Percentiles rank a stretch among this genome's conserved stretches.
Conservation (phyloP, 2,113 vertebrate species). For the Ceyx melanurus region DNA sequence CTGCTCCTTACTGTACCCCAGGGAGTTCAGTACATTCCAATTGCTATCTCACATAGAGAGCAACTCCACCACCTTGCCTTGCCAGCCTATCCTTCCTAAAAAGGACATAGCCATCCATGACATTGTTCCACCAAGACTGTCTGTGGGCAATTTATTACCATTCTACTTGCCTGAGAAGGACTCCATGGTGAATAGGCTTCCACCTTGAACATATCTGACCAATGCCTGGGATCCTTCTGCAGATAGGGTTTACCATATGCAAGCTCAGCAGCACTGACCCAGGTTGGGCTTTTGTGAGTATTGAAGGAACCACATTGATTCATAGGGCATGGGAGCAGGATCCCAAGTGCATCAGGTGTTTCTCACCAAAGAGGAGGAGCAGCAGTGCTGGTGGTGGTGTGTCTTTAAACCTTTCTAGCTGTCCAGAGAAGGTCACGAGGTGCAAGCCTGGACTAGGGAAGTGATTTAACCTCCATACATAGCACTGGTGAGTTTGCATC, state of each 20-base stretch:
- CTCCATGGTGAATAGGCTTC: accelerated
- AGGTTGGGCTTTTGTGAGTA: neutral
- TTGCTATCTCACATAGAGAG: no score
- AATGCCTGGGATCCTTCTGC: neutral
- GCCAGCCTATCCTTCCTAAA: no score
- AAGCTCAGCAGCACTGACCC: neutral
- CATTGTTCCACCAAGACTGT: neutral
- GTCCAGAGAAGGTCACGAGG: neutral
- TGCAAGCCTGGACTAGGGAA: neutral
- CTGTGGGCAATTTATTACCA: neutral
- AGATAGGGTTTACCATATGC: neutral
- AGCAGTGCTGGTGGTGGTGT: neutral
- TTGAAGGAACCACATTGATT: neutral
- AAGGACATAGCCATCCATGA: no score
- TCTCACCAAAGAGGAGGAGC: neutral
- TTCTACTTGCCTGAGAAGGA: neutral
- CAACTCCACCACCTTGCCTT: no score
- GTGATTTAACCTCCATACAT: neutral
- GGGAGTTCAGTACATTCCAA: no score
- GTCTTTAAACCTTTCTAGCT: neutral
- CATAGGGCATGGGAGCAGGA: neutral
- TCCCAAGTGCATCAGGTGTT: neutral
- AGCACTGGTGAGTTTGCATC: neutral
- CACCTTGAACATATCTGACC: neutral
- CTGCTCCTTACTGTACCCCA: no score